Evolutionary conservation across 2,888 invertebrate species (phyloP).

Genomic region (Caenorhabditis sp.): DNA sequence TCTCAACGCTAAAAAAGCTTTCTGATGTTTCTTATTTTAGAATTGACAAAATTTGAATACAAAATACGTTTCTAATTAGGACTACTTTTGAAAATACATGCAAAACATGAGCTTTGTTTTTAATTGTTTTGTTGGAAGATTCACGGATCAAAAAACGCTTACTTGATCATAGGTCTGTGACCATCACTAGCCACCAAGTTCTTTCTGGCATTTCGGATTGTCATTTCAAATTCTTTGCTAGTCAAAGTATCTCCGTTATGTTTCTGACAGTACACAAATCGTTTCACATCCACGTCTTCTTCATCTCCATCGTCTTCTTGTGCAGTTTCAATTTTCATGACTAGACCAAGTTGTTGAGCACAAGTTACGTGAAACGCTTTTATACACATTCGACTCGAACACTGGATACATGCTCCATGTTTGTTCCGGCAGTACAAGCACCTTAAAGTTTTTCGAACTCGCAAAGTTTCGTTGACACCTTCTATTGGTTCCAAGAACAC

Average conservation of each 20-base stretch:
- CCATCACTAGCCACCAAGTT: conserved; percentile 29
- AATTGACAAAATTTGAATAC: too few species aligned
- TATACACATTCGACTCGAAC: conserved; percentile 72
- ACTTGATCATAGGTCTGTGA: conserved; percentile 83
- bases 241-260: conserved; percentile 32
- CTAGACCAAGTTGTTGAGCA: conserved; percentile 89
- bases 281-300: conserved; percentile 31
- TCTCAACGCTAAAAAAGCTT: too few species aligned
- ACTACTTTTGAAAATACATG: too few species aligned
- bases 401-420: conserved; percentile 51
- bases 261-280: conserved; percentile 57
- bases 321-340: conserved; percentile 79
- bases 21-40: too few species aligned
- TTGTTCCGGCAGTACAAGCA: conserved; percentile 85
- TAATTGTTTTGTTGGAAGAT: too few species aligned
- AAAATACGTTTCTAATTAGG: too few species aligned
- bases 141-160: not conserved
- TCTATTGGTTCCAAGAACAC: conserved; percentile 87
- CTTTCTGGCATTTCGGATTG: conserved; percentile 21
- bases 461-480: conserved; percentile 74
- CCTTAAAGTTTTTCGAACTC: conserved; percentile 84
- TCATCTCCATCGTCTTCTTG: conserved; percentile 3
- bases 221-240: conserved; percentile 14
- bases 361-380: conserved; percentile 97
- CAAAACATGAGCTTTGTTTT: too few species aligned